Evolutionary conservation across 2,797 vertebrate genomes (phyloP).

Genomic region (Lophius americanus): DNA sequence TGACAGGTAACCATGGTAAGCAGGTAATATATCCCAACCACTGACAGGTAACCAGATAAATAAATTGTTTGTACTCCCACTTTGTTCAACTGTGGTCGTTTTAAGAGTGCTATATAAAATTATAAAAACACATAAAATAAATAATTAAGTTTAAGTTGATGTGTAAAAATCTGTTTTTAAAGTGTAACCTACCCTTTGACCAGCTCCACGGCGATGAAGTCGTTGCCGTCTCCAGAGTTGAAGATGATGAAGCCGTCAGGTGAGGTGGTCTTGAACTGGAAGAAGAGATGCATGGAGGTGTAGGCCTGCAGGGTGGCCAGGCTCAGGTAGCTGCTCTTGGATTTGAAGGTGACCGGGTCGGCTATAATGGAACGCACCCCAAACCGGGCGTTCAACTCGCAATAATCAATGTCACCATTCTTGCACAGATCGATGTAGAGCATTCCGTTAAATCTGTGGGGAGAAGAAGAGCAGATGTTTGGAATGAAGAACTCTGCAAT

Average conservation of each 20-base stretch:
- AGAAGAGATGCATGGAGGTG: conserved; percentile 99
- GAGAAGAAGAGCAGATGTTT: conserved; percentile 5
- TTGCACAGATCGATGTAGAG: conserved; percentile 99
- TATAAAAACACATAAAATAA: neutral
- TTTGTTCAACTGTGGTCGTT: too few species aligned
- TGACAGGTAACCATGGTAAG: too few species aligned
- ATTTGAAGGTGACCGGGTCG: conserved; percentile 97
- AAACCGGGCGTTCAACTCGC: conserved; percentile 96
- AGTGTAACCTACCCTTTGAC: conserved; percentile 91
- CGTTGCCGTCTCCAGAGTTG: conserved; percentile 97
- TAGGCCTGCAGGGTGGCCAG: conserved; percentile 97
- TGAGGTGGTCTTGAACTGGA: conserved; percentile 98
- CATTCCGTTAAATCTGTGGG: conserved; percentile 92
- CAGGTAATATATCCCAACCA: too few species aligned
- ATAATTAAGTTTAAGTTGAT: neutral
- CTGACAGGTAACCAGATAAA: too few species aligned
- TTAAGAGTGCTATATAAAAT: too few species aligned
- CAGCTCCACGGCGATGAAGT: conserved; percentile 96
- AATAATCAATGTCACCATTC: conserved; percentile 98
- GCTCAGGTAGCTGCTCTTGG: conserved; percentile 97
- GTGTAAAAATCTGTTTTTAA: neutral
- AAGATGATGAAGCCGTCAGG: conserved; percentile 96
- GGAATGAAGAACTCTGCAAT: neutral
- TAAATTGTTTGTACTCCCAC: too few species aligned
- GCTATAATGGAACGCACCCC: conserved; percentile 97